Base-by-base conservation (phyloP, 1,140 invertebrate species). In the Diorhabda carinulata region DNA sequence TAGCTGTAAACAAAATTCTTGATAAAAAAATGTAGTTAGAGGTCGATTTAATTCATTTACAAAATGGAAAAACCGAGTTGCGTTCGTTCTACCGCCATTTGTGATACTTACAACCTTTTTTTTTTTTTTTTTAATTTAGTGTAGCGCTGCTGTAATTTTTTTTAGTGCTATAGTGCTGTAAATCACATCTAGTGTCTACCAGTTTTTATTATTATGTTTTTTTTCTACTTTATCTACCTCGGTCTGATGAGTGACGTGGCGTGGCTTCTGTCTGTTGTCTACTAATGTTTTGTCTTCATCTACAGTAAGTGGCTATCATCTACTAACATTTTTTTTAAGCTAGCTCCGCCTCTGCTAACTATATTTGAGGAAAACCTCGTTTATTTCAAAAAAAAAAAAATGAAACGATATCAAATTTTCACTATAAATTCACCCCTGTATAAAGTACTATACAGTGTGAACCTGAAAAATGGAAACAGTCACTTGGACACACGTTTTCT, bases 211-310 rank as follows among this genome's bases (percentile, higher is more conserved):
- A 70, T 76, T 44, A 60, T 25, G 7, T 44, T n/a, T 42, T 59
- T 67, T 61, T 64, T 67, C 66, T 52, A 45, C 40, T 41, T 42
- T 7, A 40, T 64, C 62, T 52, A 64, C 57, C 69, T 68, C 70
- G 64, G 66, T 77, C 73, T 72, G 68, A 64, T 72, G 69, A 72
- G 72, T 71, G 74, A 63, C 70, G 66, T 70, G 74, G 73, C 73
- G 75, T 76, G 77, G 77, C 77, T 78, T 78, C 77, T 78, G 77
- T 78, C 73, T 78, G 63, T 78, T 52, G 77, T 78, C 77, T 78
- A 78, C 77, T 78, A 78, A 78, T 78, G 77, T 78, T 78, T 69
- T 73, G 75, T 77, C 77, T 77, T 77, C 77, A 78, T 78, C 69
- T 78, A 78, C 75, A 77, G 77, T 78, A 78, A 78, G 77, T 78